Percentiles rank a stretch among this genome's conserved stretches.
Conservation (phyloP, 1,140 invertebrate genomes). For the Ruditapes philippinarum region DNA sequence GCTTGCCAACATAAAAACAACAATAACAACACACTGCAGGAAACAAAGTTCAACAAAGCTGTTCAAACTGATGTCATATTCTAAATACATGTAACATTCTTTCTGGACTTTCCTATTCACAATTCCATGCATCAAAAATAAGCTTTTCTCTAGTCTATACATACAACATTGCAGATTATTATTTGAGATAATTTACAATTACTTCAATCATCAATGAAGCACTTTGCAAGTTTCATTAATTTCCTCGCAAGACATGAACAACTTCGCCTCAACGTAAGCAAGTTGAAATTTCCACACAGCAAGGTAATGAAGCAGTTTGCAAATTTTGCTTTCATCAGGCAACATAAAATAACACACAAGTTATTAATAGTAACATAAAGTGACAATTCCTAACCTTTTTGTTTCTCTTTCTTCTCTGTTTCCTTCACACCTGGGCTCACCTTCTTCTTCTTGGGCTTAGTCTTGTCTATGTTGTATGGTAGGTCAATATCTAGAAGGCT, state of each 20-base stretch:
- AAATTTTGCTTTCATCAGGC: background rate
- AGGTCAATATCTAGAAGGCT: constrained; percentile 55
- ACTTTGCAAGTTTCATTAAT: background rate
- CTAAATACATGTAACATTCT: too few relatives aligned
- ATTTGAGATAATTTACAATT: too few relatives aligned
- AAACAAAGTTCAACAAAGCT: too few relatives aligned
- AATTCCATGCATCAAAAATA: too few relatives aligned
- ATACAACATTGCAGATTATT: too few relatives aligned
- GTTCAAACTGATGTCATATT: too few relatives aligned
- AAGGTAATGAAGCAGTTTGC: background rate
- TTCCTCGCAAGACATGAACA: background rate
- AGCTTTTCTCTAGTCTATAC: too few relatives aligned
- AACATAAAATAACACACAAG: too few relatives aligned
- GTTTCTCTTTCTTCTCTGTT: constrained; percentile 18
- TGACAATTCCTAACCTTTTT: constrained; percentile 30
- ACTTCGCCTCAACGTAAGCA: background rate
- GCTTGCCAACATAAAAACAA: too few relatives aligned
- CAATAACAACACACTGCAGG: too few relatives aligned
- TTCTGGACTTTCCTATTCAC: too few relatives aligned
- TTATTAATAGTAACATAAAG: too few relatives aligned
- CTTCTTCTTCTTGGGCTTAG: constrained; percentile 67
- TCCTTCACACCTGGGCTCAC: background rate
- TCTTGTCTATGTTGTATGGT: constrained; percentile 61
- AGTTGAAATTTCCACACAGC: background rate
- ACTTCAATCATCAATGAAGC: background rate